These are phyloP conservation scores for Perizoma affinitatum DNA, from an alignment of 2,888 invertebrate genomes.

Conservation along the genomic window DNA sequence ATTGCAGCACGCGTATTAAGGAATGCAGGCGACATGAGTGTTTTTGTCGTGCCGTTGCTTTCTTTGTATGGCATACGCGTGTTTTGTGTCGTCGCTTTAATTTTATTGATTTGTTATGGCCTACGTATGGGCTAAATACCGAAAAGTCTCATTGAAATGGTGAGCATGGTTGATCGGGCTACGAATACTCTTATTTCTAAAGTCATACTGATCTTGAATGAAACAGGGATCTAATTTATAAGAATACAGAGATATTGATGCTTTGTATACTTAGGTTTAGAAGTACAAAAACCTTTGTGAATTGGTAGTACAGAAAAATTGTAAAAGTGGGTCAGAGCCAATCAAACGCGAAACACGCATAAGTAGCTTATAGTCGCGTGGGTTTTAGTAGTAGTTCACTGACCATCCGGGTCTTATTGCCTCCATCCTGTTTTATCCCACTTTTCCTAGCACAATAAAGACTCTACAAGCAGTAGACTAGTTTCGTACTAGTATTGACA, in stretches of 20 bases:
- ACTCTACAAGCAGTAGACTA: constrained; percentile 1
- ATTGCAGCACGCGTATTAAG: constrained; percentile 40
- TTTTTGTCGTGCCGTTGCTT: constrained; percentile 33
- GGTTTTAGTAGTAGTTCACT: constrained; percentile 42
- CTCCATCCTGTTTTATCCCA: constrained; percentile 65
- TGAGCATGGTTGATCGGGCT: no score
- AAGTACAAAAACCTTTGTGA: no score
- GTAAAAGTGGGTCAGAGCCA: constrained; percentile 6
- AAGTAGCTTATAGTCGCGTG: constrained; percentile 35
- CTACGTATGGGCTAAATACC: constrained; percentile 7
- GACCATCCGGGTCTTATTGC: constrained; percentile 60
- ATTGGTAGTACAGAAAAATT: no score
- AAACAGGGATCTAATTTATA: no score
- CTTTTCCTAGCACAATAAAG: constrained; percentile 45
- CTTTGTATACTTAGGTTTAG: no score
- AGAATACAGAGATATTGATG: no score
- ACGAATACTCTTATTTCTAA: no score
- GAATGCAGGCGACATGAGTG: constrained; percentile 34
- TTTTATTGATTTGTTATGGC: constrained; percentile 26
- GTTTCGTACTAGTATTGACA: no score
- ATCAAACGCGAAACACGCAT: background rate
- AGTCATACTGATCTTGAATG: no score
- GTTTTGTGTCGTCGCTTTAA: constrained; percentile 26
- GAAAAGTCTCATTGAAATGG: constrained; percentile 3
- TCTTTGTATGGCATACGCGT: constrained; percentile 34